Evolutionary conservation across 2,113 vertebrate genomes (phyloP), one percentile per base, ranked within the genome.

Genomic region (Mirounga angustirostris): DNA sequence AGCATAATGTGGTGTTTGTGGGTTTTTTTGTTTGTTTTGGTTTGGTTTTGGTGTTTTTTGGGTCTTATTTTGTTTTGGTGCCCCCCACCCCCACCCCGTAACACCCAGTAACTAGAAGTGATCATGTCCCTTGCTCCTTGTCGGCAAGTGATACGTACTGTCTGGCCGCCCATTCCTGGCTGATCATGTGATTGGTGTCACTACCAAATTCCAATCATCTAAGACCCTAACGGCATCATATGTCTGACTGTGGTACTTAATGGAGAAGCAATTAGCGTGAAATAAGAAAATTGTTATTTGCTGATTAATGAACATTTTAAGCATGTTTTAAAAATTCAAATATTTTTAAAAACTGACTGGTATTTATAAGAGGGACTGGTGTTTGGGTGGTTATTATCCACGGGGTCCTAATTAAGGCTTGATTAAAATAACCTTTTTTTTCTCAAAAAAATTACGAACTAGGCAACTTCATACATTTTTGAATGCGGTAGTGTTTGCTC

Each of bases 231-330:
- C 95, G 98, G 97, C 97, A 95, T 98, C 97, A 79, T 97, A 96
- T 93, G 95, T 76, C 98, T 98, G 97, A 89, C 98, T 93, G 98
- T 78, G 97, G 89, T 98, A 94, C 97, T 99, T 98, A 99, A 99
- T 98, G 97, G 98, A 73, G 79, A 93, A 36, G 98, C 98, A 99
- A 99, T 99, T 99, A 99, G 96, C 98, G 94, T 94, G 91, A 98
- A 99, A 99, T 98, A 98, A 98, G 99, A 98, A 99, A 99, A 99
- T 98, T 98, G 98, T 97, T 98, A 98, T 99, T 99, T 99, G 98
- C 98, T 98, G 97, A 98, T 98, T 99, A 99, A 98, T 99, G 98
- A 99, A 99, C 98, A 98, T 99, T 99, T 99, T 98, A 97, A 99
- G 96, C 95, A 93, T 95, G 96, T 98, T 98, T 98, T 95, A 0